These are phyloP conservation scores for Halictus quadricinctus DNA, from an alignment of 2,888 invertebrate genomes.

Conservation along the genomic window DNA sequence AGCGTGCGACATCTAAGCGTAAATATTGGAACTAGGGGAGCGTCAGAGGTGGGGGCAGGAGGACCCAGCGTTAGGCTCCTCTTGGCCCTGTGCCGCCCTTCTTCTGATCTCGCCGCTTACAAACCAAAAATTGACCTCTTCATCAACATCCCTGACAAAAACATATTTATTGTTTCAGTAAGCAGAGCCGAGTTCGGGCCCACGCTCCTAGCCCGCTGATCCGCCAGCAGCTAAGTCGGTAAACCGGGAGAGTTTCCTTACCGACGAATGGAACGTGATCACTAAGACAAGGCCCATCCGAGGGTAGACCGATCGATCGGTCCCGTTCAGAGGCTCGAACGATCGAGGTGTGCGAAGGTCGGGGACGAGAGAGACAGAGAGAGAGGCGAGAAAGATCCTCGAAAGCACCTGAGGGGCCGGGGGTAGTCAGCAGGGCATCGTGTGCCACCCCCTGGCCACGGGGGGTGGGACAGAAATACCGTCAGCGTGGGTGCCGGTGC, in stretches of 20 bases:
- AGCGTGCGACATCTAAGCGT: no score
- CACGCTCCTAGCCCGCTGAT: neutral
- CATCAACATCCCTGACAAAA: neutral
- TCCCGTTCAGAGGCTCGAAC: neutral
- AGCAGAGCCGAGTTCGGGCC: neutral
- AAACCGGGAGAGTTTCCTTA: neutral
- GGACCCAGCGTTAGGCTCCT: no score
- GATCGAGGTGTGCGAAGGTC: neutral
- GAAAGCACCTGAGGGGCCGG: slow-evolving; percentile 24
- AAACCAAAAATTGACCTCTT: neutral
- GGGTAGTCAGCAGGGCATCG: slow-evolving; percentile 48
- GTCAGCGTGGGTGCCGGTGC: slow-evolving; percentile 86
- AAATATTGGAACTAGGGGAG: no score
- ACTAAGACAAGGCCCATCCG: slow-evolving; percentile 12
- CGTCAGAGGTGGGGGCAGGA: no score
- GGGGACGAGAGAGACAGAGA: slow-evolving; percentile 9
- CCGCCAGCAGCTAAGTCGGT: neutral
- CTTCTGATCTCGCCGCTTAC: no score
- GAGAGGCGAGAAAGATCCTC: slow-evolving; percentile 16
- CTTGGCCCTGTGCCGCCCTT: no score
- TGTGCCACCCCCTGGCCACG: slow-evolving; percentile 85
- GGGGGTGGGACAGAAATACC: slow-evolving; percentile 82
- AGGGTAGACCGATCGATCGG: slow-evolving; percentile 1
- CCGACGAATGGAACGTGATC: neutral
- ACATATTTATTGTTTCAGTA: neutral